phyloP scores from a whole-genome alignment of 2,888 invertebrate genomes.

The Formica aserva region DNA sequence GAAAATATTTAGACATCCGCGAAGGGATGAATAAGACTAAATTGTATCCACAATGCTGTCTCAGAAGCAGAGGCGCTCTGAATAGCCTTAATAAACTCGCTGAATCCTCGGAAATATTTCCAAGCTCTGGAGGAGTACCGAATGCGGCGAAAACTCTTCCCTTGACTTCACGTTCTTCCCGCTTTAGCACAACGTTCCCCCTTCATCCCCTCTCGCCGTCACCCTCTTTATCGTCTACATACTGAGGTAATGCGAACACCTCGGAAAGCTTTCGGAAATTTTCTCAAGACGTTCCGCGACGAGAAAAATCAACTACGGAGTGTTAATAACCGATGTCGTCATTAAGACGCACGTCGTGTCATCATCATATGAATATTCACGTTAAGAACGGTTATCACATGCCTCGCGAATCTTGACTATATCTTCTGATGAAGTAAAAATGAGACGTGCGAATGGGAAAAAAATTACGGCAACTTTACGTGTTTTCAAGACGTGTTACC shows the following conservation, averaged over 20 bases:
- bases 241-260: constrained; percentile 69
- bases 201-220: constrained; percentile 37
- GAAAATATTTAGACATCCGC: constrained; percentile 85
- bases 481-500: neutral
- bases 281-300: constrained; percentile 45
- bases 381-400: constrained; percentile 3
- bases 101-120: constrained; percentile 85
- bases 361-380: constrained; percentile 36
- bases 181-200: constrained; percentile 67
- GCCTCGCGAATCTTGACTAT: neutral
- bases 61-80: constrained; percentile 87
- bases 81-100: constrained; percentile 88
- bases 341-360: constrained; percentile 14
- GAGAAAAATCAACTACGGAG: constrained; percentile 8
- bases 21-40: constrained; percentile 88
- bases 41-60: constrained; percentile 89
- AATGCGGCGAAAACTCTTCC: constrained; percentile 78
- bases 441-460: constrained; percentile 5
- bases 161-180: constrained; percentile 72
- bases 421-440: constrained; percentile 18
- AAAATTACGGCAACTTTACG: constrained; percentile 40
- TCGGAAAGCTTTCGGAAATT: constrained; percentile 60
- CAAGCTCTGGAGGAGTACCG: constrained; percentile 79
- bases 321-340: constrained; percentile 39
- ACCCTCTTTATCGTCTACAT: constrained; percentile 69